Conservation (phyloP, 2,113 vertebrate genomes). For the Orthonyx spaldingii region DNA sequence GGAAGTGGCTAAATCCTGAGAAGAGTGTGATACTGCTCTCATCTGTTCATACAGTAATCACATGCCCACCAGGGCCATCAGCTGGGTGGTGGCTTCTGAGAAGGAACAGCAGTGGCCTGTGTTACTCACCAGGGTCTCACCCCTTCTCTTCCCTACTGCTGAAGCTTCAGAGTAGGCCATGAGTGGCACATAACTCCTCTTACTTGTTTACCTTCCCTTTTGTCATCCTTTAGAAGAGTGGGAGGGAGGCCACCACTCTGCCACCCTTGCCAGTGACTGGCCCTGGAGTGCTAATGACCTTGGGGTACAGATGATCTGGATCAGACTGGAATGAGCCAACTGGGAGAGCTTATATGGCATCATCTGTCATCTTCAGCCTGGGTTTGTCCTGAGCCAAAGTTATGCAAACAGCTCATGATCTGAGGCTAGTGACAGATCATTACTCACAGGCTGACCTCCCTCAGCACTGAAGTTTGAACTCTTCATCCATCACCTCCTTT, state of each 20-base stretch:
- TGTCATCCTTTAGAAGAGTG: neutral
- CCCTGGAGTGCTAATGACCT: neutral
- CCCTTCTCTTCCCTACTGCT: neutral
- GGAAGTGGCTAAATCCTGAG: conserved; percentile 45
- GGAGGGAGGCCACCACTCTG: neutral
- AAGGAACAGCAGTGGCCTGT: neutral
- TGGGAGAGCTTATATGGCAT: neutral
- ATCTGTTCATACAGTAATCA: neutral
- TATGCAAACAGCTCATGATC: conserved; percentile 42
- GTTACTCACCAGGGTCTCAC: neutral
- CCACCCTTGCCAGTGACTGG: neutral
- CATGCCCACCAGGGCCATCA: neutral
- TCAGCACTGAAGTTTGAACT: neutral
- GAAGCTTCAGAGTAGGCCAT: neutral
- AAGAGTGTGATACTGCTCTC: neutral
- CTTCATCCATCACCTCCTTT: neutral
- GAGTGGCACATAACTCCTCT: neutral
- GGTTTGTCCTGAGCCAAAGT: neutral
- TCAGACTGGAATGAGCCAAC: conserved; percentile 9
- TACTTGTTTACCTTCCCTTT: neutral
- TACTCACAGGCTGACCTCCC: conserved; percentile 10
- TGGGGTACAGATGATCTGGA: neutral
- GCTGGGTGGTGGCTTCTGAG: neutral
- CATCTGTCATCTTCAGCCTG: neutral
- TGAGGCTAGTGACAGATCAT: conserved; percentile 20